Percentiles rank a stretch among this genome's conserved stretches.
Conservation (phyloP, 2,888 invertebrate species). For the Isoperla grammatica region DNA sequence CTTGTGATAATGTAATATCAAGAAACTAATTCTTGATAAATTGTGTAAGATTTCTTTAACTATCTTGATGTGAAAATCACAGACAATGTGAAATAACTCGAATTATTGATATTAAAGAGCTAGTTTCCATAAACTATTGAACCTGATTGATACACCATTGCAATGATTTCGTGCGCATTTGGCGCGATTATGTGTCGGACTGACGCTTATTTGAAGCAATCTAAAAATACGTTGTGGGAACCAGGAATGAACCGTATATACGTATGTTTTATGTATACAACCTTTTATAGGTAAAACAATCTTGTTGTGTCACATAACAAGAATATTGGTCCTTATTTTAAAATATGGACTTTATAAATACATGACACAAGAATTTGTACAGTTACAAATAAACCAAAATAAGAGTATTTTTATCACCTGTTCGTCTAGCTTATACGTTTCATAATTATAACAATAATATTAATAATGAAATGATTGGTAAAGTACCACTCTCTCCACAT, state of each 20-base stretch:
- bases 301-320: too few relatives aligned
- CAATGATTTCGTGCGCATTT: too few relatives aligned
- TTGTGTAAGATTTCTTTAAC: constrained; percentile 3
- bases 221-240: too few relatives aligned
- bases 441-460: constrained; percentile 4
- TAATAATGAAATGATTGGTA: not conserved
- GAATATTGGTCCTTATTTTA: too few relatives aligned
- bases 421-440: constrained; percentile 11
- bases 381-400: not conserved
- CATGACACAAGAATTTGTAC: not conserved
- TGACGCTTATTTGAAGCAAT: too few relatives aligned
- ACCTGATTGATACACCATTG: too few relatives aligned
- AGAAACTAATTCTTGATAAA: not conserved
- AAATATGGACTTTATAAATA: not conserved
- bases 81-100: too few relatives aligned
- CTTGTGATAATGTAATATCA: constrained; percentile 20
- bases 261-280: constrained; percentile 3
- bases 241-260: not conserved
- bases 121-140: too few relatives aligned
- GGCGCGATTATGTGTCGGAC: too few relatives aligned
- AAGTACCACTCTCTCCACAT: constrained; percentile 15
- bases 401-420: constrained; percentile 20
- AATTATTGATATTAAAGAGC: too few relatives aligned
- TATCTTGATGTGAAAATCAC: too few relatives aligned
- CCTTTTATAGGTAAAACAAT: too few relatives aligned